Conservation (phyloP, 2,113 vertebrate species). For the Scomber scombrus region DNA sequence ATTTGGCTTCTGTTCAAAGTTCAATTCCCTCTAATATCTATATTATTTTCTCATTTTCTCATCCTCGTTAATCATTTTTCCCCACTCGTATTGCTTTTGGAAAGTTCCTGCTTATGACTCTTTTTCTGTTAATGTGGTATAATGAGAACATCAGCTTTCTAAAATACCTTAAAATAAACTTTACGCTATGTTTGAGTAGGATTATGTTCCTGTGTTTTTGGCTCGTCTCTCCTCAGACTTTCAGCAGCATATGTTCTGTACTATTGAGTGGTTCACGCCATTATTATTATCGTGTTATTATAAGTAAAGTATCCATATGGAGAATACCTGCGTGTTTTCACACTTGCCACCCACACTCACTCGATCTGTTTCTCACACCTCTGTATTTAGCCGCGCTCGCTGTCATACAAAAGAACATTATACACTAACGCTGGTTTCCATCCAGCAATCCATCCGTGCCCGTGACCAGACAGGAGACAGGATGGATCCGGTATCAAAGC, state of each 20-base stretch:
- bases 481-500: constrained; percentile 55
- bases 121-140: neutral
- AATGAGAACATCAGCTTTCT: constrained; percentile 13
- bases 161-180: constrained; percentile 8
- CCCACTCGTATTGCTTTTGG: constrained; percentile 27
- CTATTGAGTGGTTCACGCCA: constrained; percentile 32
- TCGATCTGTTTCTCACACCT: constrained; percentile 11
- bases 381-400: constrained; percentile 11
- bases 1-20: constrained; percentile 8
- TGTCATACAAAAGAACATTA: neutral
- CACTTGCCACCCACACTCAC: constrained; percentile 38
- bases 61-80: constrained; percentile 33
- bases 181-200: constrained; percentile 2
- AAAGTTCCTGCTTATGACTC: constrained; percentile 22
- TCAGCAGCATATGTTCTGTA: constrained; percentile 50
- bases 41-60: neutral
- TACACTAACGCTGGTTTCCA: constrained; percentile 18
- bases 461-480: constrained; percentile 40
- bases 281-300: constrained; percentile 35
- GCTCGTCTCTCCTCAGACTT: constrained; percentile 13
- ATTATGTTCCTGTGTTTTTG: constrained; percentile 25
- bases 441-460: constrained; percentile 17
- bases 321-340: constrained; percentile 54
- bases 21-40: neutral
- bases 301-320: constrained; percentile 39